phyloP scores from a whole-genome alignment of 2,888 invertebrate species.

The Melangyna quadrimaculata region DNA sequence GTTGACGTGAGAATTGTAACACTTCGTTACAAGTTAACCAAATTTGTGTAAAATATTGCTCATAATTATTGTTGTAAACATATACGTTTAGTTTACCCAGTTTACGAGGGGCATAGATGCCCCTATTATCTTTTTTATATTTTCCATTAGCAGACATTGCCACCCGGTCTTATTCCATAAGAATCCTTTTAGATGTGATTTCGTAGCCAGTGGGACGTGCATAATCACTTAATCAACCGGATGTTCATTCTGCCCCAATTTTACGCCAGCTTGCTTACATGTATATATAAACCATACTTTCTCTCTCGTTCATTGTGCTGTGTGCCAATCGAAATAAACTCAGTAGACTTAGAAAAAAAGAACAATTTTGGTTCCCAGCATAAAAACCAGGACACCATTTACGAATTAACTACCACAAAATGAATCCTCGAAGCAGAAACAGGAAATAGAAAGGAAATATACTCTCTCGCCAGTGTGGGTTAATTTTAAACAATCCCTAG shows the following conservation, averaged over 20 bases:
- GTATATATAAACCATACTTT: slow-evolving; percentile 27
- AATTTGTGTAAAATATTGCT: no score
- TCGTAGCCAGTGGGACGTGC: slow-evolving; percentile 38
- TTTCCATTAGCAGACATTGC: not conserved
- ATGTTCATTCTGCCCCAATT: slow-evolving; percentile 58
- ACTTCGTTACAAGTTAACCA: no score
- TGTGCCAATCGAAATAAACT: slow-evolving; percentile 34
- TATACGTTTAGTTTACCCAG: no score
- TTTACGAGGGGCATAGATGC: no score
- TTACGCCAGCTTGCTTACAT: slow-evolving; percentile 38
- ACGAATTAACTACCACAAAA: slow-evolving; percentile 34
- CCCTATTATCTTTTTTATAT: not conserved
- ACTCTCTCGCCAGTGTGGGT: slow-evolving; percentile 12
- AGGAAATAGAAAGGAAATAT: not conserved
- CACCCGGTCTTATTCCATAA: not conserved
- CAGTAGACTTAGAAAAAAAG: not conserved
- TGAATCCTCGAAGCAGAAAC: not conserved
- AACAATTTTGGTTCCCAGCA: not conserved
- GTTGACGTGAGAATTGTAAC: no score
- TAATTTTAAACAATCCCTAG: slow-evolving; percentile 33
- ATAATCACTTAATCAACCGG: slow-evolving; percentile 63
- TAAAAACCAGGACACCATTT: slow-evolving; percentile 21
- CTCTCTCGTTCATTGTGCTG: not conserved
- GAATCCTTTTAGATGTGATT: slow-evolving; percentile 26
- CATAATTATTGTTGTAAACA: no score